Conservation (phyloP, 2,888 invertebrate genomes). For the Drosophila sordidula region DNA sequence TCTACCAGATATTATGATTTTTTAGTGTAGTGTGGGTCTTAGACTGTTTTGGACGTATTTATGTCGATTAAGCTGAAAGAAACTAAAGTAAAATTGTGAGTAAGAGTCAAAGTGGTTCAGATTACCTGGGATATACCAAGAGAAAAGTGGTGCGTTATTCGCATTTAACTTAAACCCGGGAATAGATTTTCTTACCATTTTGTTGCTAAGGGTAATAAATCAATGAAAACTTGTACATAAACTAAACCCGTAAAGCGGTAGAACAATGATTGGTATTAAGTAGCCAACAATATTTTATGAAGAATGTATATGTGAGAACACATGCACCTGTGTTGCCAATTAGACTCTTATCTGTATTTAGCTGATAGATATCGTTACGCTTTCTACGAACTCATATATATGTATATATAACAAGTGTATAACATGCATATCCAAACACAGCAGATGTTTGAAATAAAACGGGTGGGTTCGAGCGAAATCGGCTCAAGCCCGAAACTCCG, state of each 20-base stretch:
- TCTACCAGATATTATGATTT: conserved; percentile 1
- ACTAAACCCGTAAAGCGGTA: neutral
- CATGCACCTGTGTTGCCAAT: neutral
- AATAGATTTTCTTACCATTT: neutral
- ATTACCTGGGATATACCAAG: neutral
- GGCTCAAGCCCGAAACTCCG: no score
- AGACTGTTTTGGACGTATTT: conserved; percentile 15
- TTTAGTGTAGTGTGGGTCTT: conserved; percentile 18
- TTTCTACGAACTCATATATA: no score
- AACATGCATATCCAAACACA: conserved; percentile 5
- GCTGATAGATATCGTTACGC: no score
- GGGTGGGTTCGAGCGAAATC: no score
- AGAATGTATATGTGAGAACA: neutral
- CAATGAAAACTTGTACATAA: neutral
- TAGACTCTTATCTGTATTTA: no score
- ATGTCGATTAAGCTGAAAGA: neutral
- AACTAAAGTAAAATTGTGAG: neutral
- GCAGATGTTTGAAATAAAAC: neutral
- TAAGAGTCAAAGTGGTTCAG: neutral
- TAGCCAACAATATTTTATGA: neutral
- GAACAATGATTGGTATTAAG: neutral
- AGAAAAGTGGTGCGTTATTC: neutral
- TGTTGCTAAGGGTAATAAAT: neutral
- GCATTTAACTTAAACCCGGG: no score
- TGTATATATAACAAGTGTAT: neutral